Base-by-base conservation (phyloP, 2,113 vertebrate genomes). In the Syngnathoides biaculeatus region DNA sequence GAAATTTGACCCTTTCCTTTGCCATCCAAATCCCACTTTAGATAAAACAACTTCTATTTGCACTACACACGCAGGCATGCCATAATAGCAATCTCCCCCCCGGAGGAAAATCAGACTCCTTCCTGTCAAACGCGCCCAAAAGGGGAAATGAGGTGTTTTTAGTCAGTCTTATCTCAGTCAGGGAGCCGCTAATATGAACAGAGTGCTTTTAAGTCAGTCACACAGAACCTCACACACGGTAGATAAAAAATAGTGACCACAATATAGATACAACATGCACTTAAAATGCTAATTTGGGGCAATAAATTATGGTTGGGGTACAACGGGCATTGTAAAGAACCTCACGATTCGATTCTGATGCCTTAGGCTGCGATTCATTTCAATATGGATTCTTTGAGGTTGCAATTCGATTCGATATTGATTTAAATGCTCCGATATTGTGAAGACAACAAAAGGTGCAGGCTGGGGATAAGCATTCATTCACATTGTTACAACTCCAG, bases 81-180 rank as follows among this genome's bases (percentile, higher is more conserved):
- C 69, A 63, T 57, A 71, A 75, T 76, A 84, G 72, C 79, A 65
- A 76, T 85, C 77, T 80, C 78, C 73, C 30, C 30, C 30, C 30
- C 30, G 5, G 71, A 74, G 83, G 80, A 75, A 78, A 30, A 69
- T 74, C 70, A 30, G 74, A 76, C 83, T 83, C 73, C 81, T 87
- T 89, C 79, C 84, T 86, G 86, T 67, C 73, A 67, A 76, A 48
- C 70, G 75, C 79, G 57, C 75, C 72, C 63, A 75, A 61, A 65
- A 67, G 78, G 83, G 83, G 79, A 84, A 82, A 81, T 84, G 75
- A 82, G 72, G 69, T 67, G 20, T 73, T 82, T 86, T 83, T 77
- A 83, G 83, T 82, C 73, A 56, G 71, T 73, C 82, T 89, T 89
- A 89, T 92, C 89, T 89, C 47, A 79, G 73, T 67, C 14, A 71